Evolutionary conservation across 1,140 invertebrate genomes (phyloP).

Genomic region (Conus betulinus): DNA sequence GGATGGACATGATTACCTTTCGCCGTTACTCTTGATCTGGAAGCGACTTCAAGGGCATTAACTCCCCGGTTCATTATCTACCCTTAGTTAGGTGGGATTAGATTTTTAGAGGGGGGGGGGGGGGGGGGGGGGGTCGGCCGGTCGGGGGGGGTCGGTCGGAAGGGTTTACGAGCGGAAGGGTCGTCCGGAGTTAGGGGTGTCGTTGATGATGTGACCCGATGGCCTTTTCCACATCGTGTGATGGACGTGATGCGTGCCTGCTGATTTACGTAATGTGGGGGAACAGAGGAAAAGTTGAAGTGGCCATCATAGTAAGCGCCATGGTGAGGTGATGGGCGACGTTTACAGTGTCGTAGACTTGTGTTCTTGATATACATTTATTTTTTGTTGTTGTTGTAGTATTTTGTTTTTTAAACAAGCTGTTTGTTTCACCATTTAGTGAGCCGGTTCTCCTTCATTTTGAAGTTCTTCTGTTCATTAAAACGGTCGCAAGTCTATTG

Average conservation of each 20-base stretch:
- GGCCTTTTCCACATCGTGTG: neutral
- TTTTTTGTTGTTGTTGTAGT: too few species aligned
- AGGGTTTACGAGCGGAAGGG: neutral
- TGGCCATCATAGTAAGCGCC: neutral
- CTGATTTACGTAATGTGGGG: neutral
- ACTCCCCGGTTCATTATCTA: neutral
- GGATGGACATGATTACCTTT: neutral
- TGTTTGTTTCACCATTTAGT: neutral
- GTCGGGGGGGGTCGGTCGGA: neutral
- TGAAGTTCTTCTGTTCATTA: too few species aligned
- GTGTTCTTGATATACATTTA: neutral
- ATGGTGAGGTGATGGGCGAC: neutral
- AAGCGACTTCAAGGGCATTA: neutral
- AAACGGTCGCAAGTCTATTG: too few species aligned
- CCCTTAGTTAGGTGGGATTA: conserved; percentile 3
- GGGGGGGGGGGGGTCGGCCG: neutral
- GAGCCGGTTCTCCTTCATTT: neutral
- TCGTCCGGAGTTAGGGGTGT: neutral
- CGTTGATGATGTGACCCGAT: neutral
- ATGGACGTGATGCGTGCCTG: neutral
- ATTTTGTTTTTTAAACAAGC: neutral
- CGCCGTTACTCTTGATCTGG: neutral
- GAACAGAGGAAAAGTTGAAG: neutral
- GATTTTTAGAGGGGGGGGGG: neutral
- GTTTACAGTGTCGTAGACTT: neutral